phyloP scores from a whole-genome alignment of 2,113 vertebrate species.

The Nycticorax nycticorax region DNA sequence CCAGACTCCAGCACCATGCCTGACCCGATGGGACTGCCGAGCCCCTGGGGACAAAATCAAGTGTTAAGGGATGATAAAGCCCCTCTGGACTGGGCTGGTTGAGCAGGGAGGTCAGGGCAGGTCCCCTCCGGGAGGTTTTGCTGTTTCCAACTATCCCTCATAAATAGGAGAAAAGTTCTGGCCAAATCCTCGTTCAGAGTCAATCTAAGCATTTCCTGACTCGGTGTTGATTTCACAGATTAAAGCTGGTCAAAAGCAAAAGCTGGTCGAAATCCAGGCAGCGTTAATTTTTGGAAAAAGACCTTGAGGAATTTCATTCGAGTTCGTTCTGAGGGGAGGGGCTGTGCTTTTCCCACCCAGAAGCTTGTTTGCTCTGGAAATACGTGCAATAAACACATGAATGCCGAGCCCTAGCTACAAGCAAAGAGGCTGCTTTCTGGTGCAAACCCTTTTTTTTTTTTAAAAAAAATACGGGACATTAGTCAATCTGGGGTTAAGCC shows the following conservation, averaged over 20 bases:
- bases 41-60: neutral
- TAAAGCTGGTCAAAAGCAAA: constrained; percentile 50
- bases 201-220: constrained; percentile 59
- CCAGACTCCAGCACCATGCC: neutral
- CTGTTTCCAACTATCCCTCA: neutral
- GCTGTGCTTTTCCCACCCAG: neutral
- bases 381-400: neutral
- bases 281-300: constrained; percentile 14
- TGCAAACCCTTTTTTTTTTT: neutral
- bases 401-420: neutral
- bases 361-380: constrained; percentile 9
- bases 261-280: constrained; percentile 40
- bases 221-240: constrained; percentile 64
- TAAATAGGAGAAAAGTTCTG: neutral
- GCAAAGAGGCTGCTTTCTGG: neutral
- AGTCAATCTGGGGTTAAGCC: neutral
- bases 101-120: neutral
- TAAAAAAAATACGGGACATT: neutral
- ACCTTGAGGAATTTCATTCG: constrained; percentile 38
- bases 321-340: neutral
- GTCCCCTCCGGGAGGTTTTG: neutral
- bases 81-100: neutral
- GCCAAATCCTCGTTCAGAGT: constrained; percentile 27
- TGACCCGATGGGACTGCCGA: neutral
- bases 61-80: neutral